Conservation (phyloP, 2,888 invertebrate genomes). For the Dioctria linearis region DNA sequence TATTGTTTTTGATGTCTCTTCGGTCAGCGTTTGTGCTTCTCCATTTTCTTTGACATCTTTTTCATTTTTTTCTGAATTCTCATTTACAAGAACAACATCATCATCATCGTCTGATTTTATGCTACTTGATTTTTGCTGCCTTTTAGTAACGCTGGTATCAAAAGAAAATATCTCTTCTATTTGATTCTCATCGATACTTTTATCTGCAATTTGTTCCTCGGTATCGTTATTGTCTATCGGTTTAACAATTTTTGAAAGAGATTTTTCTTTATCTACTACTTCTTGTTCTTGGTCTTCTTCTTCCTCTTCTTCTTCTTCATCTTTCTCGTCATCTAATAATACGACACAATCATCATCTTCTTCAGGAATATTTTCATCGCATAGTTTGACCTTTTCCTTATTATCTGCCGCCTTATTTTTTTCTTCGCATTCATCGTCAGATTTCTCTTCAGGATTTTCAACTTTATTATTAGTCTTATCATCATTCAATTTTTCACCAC, state of each 20-base stretch:
- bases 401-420: constrained; percentile 49
- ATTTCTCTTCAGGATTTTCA: background rate
- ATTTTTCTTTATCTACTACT: too few relatives aligned
- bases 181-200: constrained; percentile 46
- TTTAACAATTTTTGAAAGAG: too few relatives aligned
- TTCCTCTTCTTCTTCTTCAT: background rate
- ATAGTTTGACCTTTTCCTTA: constrained; percentile 40
- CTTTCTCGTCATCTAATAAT: constrained; percentile 19
- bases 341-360: constrained; percentile 40
- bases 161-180: constrained; percentile 58
- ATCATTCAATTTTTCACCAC: background rate
- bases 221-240: background rate
- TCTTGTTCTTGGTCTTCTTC: background rate
- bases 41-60: constrained; percentile 33
- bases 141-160: constrained; percentile 45
- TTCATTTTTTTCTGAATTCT: constrained; percentile 7
- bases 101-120: constrained; percentile 19
- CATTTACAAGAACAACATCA: constrained; percentile 11
- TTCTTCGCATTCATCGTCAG: constrained; percentile 31
- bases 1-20: background rate
- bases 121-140: constrained; percentile 2
- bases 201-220: constrained; percentile 41
- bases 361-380: background rate
- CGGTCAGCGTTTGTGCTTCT: background rate
- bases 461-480: background rate